A percentile compares a stretch with the other conserved stretches of the same genome.
phyloP scores from a whole-genome alignment of 2,113 vertebrate genomes.

The Anguilla japonica region DNA sequence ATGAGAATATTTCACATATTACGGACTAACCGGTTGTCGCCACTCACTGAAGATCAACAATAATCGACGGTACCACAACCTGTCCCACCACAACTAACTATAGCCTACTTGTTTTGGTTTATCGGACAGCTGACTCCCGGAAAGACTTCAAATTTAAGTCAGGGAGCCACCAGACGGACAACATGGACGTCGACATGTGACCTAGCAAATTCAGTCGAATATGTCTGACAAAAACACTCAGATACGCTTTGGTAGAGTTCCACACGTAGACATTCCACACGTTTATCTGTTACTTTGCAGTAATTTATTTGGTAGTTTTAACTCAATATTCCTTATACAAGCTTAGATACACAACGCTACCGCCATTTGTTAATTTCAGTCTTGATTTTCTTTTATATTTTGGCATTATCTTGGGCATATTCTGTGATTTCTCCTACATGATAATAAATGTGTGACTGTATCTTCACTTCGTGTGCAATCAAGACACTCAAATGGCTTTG shows the following conservation, averaged over 20 bases:
- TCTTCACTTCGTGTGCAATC: too few species aligned
- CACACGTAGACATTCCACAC: too few species aligned
- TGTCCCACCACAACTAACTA: slow-evolving; percentile 23
- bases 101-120: slow-evolving; percentile 21
- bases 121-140: slow-evolving; percentile 37
- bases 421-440: too few species aligned
- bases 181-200: not conserved
- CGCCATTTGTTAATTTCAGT: not conserved
- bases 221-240: too few species aligned
- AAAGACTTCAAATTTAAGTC: slow-evolving; percentile 20
- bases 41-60: not conserved
- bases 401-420: not conserved
- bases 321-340: not conserved
- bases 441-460: too few species aligned
- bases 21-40: not conserved
- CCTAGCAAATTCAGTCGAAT: not conserved
- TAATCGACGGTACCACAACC: not conserved
- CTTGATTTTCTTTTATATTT: not conserved
- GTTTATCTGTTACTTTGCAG: too few species aligned
- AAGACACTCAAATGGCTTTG: too few species aligned
- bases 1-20: not conserved
- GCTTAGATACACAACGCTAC: not conserved
- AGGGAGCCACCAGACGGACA: not conserved
- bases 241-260: too few species aligned
- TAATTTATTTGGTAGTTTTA: not conserved